Percentiles rank a stretch among this genome's conserved stretches.
These are phyloP conservation scores for Phylloscopus collybita DNA, from an alignment of 2,797 vertebrate genomes.

Conservation along the genomic window DNA sequence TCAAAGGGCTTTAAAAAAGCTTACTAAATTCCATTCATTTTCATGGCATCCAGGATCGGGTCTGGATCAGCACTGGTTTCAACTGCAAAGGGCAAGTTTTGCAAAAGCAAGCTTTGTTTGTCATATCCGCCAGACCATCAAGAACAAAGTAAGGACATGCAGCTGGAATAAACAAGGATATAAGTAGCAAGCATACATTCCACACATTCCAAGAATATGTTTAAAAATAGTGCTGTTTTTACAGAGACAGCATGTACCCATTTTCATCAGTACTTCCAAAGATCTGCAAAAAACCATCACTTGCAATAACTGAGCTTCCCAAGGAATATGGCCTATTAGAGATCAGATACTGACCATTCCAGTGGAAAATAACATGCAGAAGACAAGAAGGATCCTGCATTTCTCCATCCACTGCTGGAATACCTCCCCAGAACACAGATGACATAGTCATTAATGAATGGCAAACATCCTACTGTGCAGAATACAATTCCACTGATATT, in stretches of 20 bases:
- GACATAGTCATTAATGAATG: background rate
- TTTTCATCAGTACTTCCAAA: background rate
- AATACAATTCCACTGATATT: background rate
- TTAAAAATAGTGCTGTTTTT: conserved; percentile 29
- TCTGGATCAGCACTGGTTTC: background rate
- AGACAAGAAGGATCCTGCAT: background rate
- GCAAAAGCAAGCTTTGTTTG: background rate
- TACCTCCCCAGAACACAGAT: background rate
- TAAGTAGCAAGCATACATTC: background rate
- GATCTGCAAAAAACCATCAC: background rate
- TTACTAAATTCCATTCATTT: background rate
- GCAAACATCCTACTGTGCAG: background rate
- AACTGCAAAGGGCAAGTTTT: background rate
- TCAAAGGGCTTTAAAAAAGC: background rate
- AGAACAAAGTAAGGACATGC: background rate
- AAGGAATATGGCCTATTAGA: background rate
- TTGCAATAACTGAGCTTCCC: background rate
- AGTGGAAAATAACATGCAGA: background rate
- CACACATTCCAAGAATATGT: background rate
- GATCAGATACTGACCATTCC: background rate
- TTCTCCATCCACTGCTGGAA: background rate
- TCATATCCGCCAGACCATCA: background rate
- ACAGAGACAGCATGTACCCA: background rate
- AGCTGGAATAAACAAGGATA: conserved; percentile 7
- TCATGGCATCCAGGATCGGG: background rate